These are phyloP conservation scores for Zonitis immaculata DNA, from an alignment of 2,888 invertebrate species.

Conservation along the genomic window DNA sequence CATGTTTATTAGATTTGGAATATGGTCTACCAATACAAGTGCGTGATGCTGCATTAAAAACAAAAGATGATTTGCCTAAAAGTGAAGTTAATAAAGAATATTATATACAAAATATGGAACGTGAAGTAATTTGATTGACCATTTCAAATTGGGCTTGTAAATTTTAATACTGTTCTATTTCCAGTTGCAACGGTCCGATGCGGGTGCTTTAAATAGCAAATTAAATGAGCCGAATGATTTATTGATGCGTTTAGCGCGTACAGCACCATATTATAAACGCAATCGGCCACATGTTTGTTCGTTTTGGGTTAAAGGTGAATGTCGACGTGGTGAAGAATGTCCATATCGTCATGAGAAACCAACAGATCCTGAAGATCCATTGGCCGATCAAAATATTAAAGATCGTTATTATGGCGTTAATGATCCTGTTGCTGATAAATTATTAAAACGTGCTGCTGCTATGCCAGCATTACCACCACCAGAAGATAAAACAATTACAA, in stretches of 20 bases:
- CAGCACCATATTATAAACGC: conserved; percentile 91
- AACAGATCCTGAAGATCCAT: conserved; percentile 93
- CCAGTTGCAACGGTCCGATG: conserved; percentile 43
- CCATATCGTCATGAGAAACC: conserved; percentile 95
- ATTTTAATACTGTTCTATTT: conserved; percentile 16
- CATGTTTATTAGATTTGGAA: conserved; percentile 89
- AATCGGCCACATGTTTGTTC: conserved; percentile 95
- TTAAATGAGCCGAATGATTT: conserved; percentile 77
- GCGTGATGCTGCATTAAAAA: conserved; percentile 83
- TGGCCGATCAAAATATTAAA: conserved; percentile 93
- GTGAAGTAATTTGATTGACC: too few relatives aligned
- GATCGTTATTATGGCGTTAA: conserved; percentile 92
- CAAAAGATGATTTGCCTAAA: conserved; percentile 86
- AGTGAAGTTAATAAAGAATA: conserved; percentile 95
- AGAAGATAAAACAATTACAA: conserved; percentile 94
- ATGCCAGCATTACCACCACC: conserved; percentile 95
- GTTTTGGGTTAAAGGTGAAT: conserved; percentile 98
- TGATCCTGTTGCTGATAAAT: conserved; percentile 93
- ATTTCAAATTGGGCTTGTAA: too few relatives aligned
- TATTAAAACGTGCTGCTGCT: conserved; percentile 83
- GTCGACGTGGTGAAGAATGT: conserved; percentile 93
- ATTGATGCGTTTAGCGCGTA: conserved; percentile 80
- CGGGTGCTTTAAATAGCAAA: conserved; percentile 60
- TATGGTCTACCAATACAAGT: conserved; percentile 80
- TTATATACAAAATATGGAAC: conserved; percentile 87